Percentiles rank a stretch among this genome's conserved stretches.
Evolutionary conservation across 2,113 vertebrate genomes (phyloP).

Genomic region (Nettapus auritus): DNA sequence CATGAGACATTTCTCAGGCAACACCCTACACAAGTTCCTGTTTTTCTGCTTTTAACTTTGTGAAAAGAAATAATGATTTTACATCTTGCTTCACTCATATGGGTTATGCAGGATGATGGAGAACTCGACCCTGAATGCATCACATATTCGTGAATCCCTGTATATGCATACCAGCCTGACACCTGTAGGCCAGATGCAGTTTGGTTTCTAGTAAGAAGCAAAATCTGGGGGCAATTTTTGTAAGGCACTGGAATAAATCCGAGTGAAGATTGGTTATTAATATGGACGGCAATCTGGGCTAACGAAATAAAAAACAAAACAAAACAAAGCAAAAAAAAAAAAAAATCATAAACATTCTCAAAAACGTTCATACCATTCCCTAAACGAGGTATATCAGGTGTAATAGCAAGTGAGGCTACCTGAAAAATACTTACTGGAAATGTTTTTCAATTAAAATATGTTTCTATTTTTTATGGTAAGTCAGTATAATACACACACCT

Average conservation of each 20-base stretch:
- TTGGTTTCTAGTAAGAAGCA: not conserved
- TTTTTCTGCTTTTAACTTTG: not conserved
- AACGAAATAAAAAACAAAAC: not conserved
- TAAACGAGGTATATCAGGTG: not conserved
- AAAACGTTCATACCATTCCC: not conserved
- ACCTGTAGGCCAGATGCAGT: not conserved
- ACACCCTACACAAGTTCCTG: not conserved
- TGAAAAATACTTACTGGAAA: not conserved
- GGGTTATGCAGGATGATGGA: not conserved
- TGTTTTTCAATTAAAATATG: not conserved
- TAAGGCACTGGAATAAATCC: not conserved
- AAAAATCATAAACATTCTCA: not conserved
- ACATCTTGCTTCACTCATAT: not conserved
- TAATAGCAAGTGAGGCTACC: not conserved
- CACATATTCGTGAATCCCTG: not conserved
- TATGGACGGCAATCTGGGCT: not conserved
- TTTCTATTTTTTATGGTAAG: not conserved
- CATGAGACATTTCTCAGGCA: not conserved
- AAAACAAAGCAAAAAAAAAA: not conserved
- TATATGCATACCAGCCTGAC: not conserved
- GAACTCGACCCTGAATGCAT: not conserved
- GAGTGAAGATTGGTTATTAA: not conserved
- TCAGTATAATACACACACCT: not conserved
- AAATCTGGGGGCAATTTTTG: not conserved
- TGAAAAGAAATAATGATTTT: not conserved